Conservation (phyloP, 2,113 vertebrate genomes). For the Thomomys bottae region DNA sequence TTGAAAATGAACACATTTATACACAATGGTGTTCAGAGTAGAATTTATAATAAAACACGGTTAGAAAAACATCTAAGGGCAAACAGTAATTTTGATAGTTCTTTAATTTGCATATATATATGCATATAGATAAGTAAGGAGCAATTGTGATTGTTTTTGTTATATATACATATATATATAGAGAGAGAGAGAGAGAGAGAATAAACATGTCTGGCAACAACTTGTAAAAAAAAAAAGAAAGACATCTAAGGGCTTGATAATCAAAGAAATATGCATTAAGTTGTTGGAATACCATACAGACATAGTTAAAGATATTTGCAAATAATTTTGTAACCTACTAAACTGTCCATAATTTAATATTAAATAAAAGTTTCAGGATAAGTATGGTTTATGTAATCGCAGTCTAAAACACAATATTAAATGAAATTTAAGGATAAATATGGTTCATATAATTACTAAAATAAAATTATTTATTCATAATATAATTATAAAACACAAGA, state of each 20-base stretch:
- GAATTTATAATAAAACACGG: neutral
- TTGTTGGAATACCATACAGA: neutral
- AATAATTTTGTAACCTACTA: constrained; percentile 16
- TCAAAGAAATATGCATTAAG: neutral
- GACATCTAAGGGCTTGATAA: neutral
- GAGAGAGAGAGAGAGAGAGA: too few species aligned
- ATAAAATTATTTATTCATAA: constrained; percentile 16
- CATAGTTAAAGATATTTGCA: constrained; percentile 22
- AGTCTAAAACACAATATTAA: neutral
- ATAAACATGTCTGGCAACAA: too few species aligned
- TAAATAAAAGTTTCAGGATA: neutral
- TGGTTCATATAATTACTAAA: constrained; percentile 9
- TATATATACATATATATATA: too few species aligned
- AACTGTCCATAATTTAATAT: constrained; percentile 18
- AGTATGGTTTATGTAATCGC: neutral
- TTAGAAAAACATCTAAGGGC: neutral
- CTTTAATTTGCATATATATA: too few species aligned
- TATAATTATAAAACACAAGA: constrained; percentile 12
- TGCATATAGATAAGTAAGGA: too few species aligned
- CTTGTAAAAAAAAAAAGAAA: too few species aligned
- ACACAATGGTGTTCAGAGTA: neutral
- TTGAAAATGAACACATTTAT: neutral
- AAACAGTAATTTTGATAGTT: too few species aligned
- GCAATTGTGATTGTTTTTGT: too few species aligned
- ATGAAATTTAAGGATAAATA: constrained; percentile 6